Percentiles rank a stretch among this genome's conserved stretches.
phyloP scores from a whole-genome alignment of 2,797 vertebrate genomes.

The Premnoplex brunnescens region DNA sequence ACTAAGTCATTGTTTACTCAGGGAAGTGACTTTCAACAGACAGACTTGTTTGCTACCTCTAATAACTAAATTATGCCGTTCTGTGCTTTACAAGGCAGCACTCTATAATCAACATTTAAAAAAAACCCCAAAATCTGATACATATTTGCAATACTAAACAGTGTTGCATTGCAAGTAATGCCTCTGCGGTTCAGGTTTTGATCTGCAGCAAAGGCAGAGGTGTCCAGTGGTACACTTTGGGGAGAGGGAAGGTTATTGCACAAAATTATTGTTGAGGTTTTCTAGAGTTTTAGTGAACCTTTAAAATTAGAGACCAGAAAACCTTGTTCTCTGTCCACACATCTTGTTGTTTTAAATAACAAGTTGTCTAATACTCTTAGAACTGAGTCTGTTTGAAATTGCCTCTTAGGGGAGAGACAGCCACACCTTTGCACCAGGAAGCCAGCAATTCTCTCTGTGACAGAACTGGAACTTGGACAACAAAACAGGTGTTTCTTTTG shows the following conservation, averaged over 20 bases:
- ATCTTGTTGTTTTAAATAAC: constrained; percentile 12
- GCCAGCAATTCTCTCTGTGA: background rate
- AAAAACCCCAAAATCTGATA: background rate
- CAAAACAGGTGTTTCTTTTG: background rate
- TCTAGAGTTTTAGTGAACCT: background rate
- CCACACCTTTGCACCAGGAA: constrained; percentile 23
- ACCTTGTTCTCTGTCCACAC: background rate
- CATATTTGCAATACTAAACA: background rate
- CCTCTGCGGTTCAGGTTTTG: background rate
- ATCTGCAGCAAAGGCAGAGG: background rate
- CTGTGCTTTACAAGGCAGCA: constrained; percentile 1
- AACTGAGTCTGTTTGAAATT: constrained; percentile 8
- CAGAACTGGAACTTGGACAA: background rate
- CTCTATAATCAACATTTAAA: background rate
- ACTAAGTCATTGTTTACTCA: constrained; percentile 60
- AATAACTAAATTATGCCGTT: constrained; percentile 45
- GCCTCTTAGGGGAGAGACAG: constrained; percentile 16
- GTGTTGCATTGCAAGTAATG: background rate
- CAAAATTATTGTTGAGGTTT: background rate
- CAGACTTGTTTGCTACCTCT: constrained; percentile 53
- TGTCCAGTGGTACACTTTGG: background rate
- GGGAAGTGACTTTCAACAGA: constrained; percentile 49
- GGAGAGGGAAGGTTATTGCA: background rate
- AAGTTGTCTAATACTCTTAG: constrained; percentile 6
- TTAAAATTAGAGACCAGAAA: constrained; percentile 3